Conservation (phyloP, 1,140 invertebrate species). For the Drosophila kohkoa region DNA sequence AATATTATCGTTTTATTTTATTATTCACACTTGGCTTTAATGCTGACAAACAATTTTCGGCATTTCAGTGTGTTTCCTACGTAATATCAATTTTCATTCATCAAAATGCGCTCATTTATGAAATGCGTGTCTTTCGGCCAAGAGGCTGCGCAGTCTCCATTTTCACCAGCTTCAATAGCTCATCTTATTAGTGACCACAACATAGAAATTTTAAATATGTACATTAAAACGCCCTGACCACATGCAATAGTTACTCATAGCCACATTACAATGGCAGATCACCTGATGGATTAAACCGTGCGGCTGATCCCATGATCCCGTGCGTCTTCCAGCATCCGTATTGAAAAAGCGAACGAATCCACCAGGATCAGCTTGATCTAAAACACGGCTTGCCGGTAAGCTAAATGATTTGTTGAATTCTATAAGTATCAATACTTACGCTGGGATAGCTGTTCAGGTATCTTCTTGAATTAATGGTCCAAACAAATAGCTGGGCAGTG, state of each 20-base stretch:
- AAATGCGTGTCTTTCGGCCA: conserved; percentile 52
- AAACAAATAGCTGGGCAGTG: conserved; percentile 36
- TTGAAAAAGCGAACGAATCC: conserved; percentile 60
- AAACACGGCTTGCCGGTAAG: neutral
- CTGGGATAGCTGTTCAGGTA: conserved; percentile 30
- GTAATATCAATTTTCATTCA: conserved; percentile 26
- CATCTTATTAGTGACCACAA: conserved; percentile 37
- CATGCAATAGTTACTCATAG: conserved; percentile 45
- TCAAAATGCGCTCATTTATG: conserved; percentile 67
- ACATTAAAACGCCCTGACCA: neutral
- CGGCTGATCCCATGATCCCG: conserved; percentile 43
- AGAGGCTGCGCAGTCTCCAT: conserved; percentile 23
- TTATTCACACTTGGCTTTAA: neutral
- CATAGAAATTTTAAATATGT: neutral
- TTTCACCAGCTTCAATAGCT: neutral
- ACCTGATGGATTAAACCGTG: conserved; percentile 45
- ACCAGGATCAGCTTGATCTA: conserved; percentile 68
- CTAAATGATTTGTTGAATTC: too few relatives aligned
- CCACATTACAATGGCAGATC: conserved; percentile 26
- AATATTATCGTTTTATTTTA: neutral
- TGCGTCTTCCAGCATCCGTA: conserved; percentile 58
- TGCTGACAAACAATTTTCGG: conserved; percentile 3
- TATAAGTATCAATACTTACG: conserved; percentile 20
- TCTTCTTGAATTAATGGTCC: conserved; percentile 32
- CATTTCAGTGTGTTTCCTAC: conserved; percentile 16